Conservation (phyloP, 2,888 invertebrate species). For the Linnaemya tessellans region DNA sequence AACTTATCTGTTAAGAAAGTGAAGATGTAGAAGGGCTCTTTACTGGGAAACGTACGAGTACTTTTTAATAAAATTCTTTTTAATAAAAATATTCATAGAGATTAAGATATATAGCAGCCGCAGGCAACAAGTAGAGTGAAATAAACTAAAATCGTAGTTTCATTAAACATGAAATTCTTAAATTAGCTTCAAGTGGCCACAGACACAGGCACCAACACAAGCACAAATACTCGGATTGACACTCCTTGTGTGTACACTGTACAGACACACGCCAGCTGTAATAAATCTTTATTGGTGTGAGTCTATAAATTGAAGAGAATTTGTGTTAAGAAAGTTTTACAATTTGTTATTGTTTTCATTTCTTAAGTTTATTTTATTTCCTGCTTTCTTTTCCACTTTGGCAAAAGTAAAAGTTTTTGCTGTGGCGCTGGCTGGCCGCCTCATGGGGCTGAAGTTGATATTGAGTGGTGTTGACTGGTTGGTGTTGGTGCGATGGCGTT, state of each 20-base stretch:
- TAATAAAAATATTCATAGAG: too few relatives aligned
- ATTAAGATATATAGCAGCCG: too few relatives aligned
- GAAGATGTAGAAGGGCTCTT: too few relatives aligned
- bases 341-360: conserved; percentile 69
- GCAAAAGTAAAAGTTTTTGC: conserved; percentile 59
- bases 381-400: conserved; percentile 37
- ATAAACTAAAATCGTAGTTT: neutral
- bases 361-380: conserved; percentile 41
- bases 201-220: neutral
- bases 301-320: conserved; percentile 14
- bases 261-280: neutral
- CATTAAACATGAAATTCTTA: neutral
- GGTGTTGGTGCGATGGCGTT: conserved; percentile 23
- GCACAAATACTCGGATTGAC: neutral
- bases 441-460: neutral
- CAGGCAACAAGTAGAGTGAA: too few relatives aligned
- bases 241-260: too few relatives aligned
- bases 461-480: neutral
- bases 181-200: conserved; percentile 3
- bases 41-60: too few relatives aligned
- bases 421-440: neutral
- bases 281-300: conserved; percentile 24
- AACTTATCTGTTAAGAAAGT: too few relatives aligned
- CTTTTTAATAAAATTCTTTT: too few relatives aligned
- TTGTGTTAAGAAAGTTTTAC: conserved; percentile 55